phyloP scores from a whole-genome alignment of 2,113 vertebrate genomes.

The Leucoraja erinaceus region DNA sequence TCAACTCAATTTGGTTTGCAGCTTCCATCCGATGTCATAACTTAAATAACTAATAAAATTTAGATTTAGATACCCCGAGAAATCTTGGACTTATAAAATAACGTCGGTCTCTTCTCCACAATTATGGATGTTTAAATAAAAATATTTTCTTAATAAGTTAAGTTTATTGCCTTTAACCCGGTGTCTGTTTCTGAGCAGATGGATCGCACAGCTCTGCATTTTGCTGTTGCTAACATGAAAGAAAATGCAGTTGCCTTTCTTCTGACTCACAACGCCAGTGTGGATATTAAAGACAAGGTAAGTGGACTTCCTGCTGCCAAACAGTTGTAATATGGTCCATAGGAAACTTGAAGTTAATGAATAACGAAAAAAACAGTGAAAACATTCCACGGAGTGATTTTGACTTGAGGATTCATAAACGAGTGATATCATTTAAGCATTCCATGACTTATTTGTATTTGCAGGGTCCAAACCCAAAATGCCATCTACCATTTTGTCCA shows the following conservation, averaged over 20 bases:
- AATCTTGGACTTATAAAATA: too few relatives aligned
- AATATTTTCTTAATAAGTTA: too few relatives aligned
- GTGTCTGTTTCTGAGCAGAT: constrained; percentile 53
- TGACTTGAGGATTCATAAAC: background rate
- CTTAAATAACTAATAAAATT: too few relatives aligned
- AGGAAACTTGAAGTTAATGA: background rate
- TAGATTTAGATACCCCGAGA: too few relatives aligned
- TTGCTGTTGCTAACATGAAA: constrained; percentile 68
- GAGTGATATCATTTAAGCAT: background rate
- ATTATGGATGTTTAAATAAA: too few relatives aligned
- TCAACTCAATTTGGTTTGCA: too few relatives aligned
- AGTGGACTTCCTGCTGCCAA: constrained; percentile 34
- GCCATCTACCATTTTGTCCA: too few relatives aligned
- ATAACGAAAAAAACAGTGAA: background rate
- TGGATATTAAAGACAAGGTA: constrained; percentile 79
- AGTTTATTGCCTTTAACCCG: background rate
- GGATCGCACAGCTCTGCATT: constrained; percentile 73
- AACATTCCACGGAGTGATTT: background rate
- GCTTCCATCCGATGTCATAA: too few relatives aligned
- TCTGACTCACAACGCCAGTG: constrained; percentile 71
- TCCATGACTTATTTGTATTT: background rate
- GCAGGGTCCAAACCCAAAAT: too few relatives aligned
- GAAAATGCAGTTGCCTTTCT: constrained; percentile 66
- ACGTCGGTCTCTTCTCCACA: background rate
- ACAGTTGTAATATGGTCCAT: background rate